Percentiles rank a stretch among this genome's conserved stretches.
Evolutionary conservation across 2,797 vertebrate species (phyloP).

Genomic region (Crotalus adamanteus): DNA sequence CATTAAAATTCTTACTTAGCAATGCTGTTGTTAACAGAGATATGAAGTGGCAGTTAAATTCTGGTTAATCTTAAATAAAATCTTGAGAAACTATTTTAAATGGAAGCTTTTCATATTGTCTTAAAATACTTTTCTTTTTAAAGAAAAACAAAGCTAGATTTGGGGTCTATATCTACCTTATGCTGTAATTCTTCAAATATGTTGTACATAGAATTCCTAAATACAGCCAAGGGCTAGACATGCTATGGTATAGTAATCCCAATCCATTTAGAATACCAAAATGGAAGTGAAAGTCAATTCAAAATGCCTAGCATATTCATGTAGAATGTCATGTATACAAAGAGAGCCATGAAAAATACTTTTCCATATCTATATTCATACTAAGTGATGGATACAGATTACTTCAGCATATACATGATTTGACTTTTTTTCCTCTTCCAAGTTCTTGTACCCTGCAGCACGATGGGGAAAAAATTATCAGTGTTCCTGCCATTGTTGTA

Average conservation of each 20-base stretch:
- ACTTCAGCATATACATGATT: background rate
- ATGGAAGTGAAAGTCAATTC: constrained; percentile 2
- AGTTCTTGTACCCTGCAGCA: background rate
- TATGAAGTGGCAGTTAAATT: background rate
- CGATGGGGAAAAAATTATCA: background rate
- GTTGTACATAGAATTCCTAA: background rate
- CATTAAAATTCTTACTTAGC: constrained; percentile 13
- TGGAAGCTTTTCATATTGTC: background rate
- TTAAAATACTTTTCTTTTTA: background rate
- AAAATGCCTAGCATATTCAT: background rate
- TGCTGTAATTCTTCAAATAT: background rate
- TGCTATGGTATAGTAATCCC: background rate
- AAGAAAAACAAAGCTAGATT: background rate
- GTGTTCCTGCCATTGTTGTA: background rate
- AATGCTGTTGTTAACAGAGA: background rate
- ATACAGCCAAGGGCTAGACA: background rate
- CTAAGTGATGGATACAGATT: background rate
- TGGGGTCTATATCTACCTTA: background rate
- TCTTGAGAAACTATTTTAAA: background rate
- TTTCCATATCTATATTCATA: background rate
- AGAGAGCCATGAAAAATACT: background rate
- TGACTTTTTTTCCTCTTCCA: background rate
- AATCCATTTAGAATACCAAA: background rate
- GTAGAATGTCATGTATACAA: background rate
- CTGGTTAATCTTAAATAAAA: background rate